Evolutionary conservation across 2,797 vertebrate genomes (phyloP), one percentile per base, ranked within the genome.

Genomic region (Ibycter americanus): DNA sequence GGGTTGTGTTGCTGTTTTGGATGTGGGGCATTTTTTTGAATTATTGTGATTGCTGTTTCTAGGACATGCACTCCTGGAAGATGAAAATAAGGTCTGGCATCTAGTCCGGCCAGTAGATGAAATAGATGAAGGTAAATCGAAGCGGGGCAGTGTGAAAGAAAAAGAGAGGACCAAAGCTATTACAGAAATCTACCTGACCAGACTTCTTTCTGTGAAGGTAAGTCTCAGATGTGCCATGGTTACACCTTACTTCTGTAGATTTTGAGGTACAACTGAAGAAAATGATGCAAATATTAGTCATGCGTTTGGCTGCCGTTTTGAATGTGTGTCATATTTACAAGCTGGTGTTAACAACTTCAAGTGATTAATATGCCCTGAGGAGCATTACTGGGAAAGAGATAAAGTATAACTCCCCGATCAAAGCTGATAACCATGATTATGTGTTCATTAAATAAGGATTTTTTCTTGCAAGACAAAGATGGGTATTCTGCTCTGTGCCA

Each of bases 121-220:
- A 96, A 98, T 99, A 97, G 99, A 99, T 54, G 99, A 99, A 96
- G 98, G 99, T 91, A 99, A 99, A 98, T 99, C 99, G 6, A 99
- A 99, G 98, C 98, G 99, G 17, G 99, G 99, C 88, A 99, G 99
- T 25, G 98, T 99, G 97, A 99, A 99, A 97, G 99, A 99, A 97
- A 99, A 99, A 96, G 99, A 99, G 87, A 99, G 99, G 97, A 99
- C 99, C 97, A 99, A 99, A 99, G 99, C 99, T 97, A 99, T 99
- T 97, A 99, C 99, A 3, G 99, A 99, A 98, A 99, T 99, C 98
- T 99, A 99, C 98, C 98, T 99, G 96, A 99, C 99, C 6, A 98
- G 99, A 93, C 99, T 99, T 93, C 99, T 99, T 19, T 99, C 99
- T 3, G 99, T 99, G 97, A 99, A 99, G 99, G 99, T 99, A 98